phyloP scores from a whole-genome alignment of 2,888 invertebrate genomes.

The Acrocera orbiculus region DNA sequence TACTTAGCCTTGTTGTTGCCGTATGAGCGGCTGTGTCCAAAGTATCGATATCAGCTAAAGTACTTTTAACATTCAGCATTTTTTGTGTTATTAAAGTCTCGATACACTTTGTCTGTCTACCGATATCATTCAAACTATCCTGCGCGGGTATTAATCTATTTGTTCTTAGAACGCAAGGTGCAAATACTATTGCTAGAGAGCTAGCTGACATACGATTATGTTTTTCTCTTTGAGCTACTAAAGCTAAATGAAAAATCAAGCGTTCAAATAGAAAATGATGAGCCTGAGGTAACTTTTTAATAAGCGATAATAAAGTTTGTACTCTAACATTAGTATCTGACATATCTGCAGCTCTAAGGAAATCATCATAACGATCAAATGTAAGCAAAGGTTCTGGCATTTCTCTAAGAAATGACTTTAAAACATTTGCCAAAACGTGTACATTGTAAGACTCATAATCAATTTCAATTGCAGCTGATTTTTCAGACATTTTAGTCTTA shows the following conservation, averaged over 20 bases:
- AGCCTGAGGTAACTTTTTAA: constrained; percentile 73
- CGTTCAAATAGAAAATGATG: constrained; percentile 85
- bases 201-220: constrained; percentile 85
- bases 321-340: constrained; percentile 66
- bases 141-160: constrained; percentile 78
- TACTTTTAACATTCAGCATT: constrained; percentile 63
- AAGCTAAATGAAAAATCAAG: constrained; percentile 78
- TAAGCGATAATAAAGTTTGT: constrained; percentile 65
- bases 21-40: constrained; percentile 73
- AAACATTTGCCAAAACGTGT: constrained; percentile 75
- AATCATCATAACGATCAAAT: constrained; percentile 87
- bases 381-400: constrained; percentile 87
- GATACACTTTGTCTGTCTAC: constrained; percentile 74
- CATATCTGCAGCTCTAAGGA: constrained; percentile 73
- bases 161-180: constrained; percentile 81
- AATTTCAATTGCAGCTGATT: constrained; percentile 43
- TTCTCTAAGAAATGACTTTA: constrained; percentile 79
- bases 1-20: constrained; percentile 62
- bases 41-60: constrained; percentile 77
- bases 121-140: constrained; percentile 78
- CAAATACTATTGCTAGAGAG: constrained; percentile 84
- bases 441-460: constrained; percentile 67
- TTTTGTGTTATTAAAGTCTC: constrained; percentile 82
- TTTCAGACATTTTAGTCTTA: constrained; percentile 54
- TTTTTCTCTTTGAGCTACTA: constrained; percentile 71